These are phyloP conservation scores for Quadroppia sp. DNA, from an alignment of 2,888 invertebrate species.

Conservation along the genomic window DNA sequence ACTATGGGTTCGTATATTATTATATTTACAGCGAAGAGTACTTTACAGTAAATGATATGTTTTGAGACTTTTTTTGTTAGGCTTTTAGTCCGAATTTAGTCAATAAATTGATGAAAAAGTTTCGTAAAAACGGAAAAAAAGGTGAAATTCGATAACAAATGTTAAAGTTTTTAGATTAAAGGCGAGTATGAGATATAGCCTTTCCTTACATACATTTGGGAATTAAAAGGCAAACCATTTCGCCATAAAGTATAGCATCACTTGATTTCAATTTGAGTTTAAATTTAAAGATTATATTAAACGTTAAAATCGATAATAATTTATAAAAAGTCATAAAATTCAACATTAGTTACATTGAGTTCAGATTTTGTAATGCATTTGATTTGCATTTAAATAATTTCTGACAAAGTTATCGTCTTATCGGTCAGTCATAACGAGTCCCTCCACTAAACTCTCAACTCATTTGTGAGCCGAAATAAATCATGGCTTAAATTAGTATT, in stretches of 20 bases:
- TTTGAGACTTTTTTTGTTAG: background rate
- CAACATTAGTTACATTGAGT: background rate
- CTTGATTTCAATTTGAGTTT: background rate
- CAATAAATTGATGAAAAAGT: slow-evolving; percentile 7
- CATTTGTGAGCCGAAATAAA: background rate
- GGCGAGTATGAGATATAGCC: slow-evolving; percentile 4
- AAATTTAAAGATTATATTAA: background rate
- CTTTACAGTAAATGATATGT: background rate
- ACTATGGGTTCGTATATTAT: background rate
- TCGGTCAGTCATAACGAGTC: background rate
- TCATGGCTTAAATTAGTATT: background rate
- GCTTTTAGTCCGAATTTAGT: background rate
- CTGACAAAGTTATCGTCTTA: background rate
- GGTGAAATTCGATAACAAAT: slow-evolving; percentile 20
- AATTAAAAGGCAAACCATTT: background rate
- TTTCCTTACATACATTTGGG: slow-evolving; percentile 5
- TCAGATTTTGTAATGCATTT: background rate
- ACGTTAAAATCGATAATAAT: background rate
- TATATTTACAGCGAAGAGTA: background rate
- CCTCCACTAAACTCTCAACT: background rate
- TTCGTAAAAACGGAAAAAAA: slow-evolving; percentile 1
- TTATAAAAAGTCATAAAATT: background rate
- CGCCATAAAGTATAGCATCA: background rate
- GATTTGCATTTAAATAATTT: background rate
- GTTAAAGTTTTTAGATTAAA: background rate